These are phyloP conservation scores for Microchirus variegatus DNA, from an alignment of 2,797 vertebrate genomes.

Conservation along the genomic window DNA sequence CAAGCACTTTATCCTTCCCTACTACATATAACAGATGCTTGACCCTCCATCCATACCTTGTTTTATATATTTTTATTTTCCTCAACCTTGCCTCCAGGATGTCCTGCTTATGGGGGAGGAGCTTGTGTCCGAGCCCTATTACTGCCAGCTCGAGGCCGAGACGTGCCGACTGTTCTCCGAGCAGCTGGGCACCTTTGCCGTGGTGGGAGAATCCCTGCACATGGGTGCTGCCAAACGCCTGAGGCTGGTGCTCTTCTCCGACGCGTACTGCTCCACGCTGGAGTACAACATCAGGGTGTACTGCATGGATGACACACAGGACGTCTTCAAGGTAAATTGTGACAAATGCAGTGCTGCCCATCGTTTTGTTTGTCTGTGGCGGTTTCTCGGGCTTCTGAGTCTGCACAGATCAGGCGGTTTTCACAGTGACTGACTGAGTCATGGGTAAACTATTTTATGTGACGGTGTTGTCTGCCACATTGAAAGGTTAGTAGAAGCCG, in stretches of 20 bases:
- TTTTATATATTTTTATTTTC: conserved; percentile 7
- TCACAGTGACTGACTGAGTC: conserved; percentile 34
- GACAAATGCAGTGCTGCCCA: conserved; percentile 6
- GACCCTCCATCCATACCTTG: conserved; percentile 49
- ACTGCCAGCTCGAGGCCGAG: conserved; percentile 96
- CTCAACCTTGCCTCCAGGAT: conserved; percentile 79
- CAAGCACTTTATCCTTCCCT: conserved; percentile 49
- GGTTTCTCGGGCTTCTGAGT: conserved; percentile 15
- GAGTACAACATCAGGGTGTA: conserved; percentile 98
- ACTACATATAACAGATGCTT: conserved; percentile 56
- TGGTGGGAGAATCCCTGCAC: conserved; percentile 97
- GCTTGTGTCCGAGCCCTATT: conserved; percentile 90
- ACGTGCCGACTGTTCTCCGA: conserved; percentile 94
- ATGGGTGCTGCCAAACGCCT: conserved; percentile 96
- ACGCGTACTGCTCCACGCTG: conserved; percentile 91
- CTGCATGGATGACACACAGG: conserved; percentile 96
- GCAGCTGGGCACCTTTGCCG: conserved; percentile 94
- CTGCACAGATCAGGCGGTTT: conserved; percentile 18
- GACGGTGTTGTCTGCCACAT: conserved; percentile 43
- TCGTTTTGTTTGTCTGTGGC: conserved; percentile 24
- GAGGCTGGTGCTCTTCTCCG: conserved; percentile 94
- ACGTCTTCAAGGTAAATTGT: conserved; percentile 91
- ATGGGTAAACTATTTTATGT: conserved; percentile 42
- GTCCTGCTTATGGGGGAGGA: conserved; percentile 94
- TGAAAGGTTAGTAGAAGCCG: conserved; percentile 23